phyloP scores from a whole-genome alignment of 2,888 invertebrate species.

The Noctua janthina region DNA sequence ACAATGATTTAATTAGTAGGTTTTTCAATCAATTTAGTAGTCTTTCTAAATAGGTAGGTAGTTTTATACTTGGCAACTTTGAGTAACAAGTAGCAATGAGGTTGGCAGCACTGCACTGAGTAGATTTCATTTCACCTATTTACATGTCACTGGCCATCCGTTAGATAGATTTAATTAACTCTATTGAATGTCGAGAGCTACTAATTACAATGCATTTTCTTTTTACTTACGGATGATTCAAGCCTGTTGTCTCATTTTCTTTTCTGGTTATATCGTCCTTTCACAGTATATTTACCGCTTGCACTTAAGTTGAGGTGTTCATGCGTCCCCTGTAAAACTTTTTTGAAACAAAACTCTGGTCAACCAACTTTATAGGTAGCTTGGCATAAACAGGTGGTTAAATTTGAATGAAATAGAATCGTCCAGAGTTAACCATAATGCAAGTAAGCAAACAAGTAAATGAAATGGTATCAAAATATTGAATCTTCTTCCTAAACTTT shows the following conservation, averaged over 20 bases:
- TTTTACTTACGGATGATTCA: constrained; percentile 15
- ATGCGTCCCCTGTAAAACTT: background rate
- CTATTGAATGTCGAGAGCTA: constrained; percentile 13
- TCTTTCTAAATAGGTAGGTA: constrained; percentile 22
- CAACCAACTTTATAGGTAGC: background rate
- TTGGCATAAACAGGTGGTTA: background rate
- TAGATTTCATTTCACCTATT: constrained; percentile 49
- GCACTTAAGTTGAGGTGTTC: background rate
- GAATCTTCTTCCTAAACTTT: background rate
- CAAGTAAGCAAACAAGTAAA: background rate
- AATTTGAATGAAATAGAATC: background rate
- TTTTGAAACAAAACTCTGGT: background rate
- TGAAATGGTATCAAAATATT: background rate
- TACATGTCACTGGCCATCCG: constrained; percentile 23
- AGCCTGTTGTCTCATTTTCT: background rate
- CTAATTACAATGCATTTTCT: constrained; percentile 15
- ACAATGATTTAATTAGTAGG: background rate
- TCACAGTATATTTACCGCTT: background rate
- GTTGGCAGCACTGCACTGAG: constrained; percentile 34
- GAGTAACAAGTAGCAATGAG: constrained; percentile 8
- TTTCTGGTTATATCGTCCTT: background rate
- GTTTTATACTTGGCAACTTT: constrained; percentile 41
- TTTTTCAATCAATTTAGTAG: background rate
- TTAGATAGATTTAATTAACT: constrained; percentile 27
- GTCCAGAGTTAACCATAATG: background rate